Evolutionary conservation across 2,113 vertebrate species (phyloP), one percentile per base, ranked within the genome.

Genomic region (Pyrgilauda ruficollis): DNA sequence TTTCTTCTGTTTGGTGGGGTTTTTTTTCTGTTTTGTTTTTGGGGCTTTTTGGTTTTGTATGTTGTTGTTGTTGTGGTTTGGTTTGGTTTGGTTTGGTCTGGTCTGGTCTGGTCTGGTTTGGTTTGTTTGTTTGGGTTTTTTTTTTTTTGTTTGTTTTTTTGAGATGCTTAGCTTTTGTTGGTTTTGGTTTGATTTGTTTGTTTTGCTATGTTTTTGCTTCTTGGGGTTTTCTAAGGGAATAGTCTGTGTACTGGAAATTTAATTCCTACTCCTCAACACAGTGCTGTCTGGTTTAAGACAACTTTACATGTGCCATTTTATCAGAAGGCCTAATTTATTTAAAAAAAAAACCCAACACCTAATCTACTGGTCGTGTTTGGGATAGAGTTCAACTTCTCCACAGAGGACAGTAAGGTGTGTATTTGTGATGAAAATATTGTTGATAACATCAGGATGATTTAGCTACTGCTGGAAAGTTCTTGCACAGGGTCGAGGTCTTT

Each of bases 331-430:
- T 46, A 37, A 44, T 64, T 63, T 53, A 61, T 47, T 37, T 3
- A 2, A 2, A 6, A 28, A 55, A 46, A 64, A 41, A 49, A 0
- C 1, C 12, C 9, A 62, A 13, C 12, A 37, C 8, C 4, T 39
- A 28, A 44, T 69, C 18, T 31, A 49, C 18, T 89, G 6, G 3
- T 49, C 62, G 16, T 16, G 7, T 10, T 37, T 58, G 15, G 7
- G 8, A 37, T 18, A 68, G 30, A 24, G 7, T 58, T 67, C 37
- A 47, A 1, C 24, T 18, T 80, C 26, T 47, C 69, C 43, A 37
- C 10, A 61, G 27, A 50, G 35, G 2, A 26, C 23, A 41, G 1
- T 18, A 23, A 3, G 3, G 11, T 37, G 6, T 0, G 1, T 26
- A 70, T 70, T 66, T 66, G 12, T 70, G 6, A 62, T 41, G 22